phyloP scores from a whole-genome alignment of 2,797 vertebrate species.

The Echeneis naucrates region DNA sequence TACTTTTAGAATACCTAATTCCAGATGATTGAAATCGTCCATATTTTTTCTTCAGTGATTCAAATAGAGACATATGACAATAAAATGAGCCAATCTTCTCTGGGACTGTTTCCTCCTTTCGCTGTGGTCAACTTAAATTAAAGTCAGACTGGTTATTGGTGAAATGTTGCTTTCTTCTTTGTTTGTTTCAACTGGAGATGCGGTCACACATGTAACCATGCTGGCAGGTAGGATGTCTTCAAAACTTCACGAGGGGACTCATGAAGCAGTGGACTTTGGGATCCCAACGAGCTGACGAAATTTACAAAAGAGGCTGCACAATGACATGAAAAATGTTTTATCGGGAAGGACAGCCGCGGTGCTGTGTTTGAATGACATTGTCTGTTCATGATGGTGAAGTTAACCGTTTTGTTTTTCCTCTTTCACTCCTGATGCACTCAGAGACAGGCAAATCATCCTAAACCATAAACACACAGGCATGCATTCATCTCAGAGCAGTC shows the following conservation, averaged over 20 bases:
- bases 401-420: not conserved
- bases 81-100: not conserved
- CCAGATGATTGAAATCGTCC: not conserved
- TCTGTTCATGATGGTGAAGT: not conserved
- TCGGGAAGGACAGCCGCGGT: no score
- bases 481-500: conserved; percentile 1
- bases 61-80: not conserved
- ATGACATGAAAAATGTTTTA: not conserved
- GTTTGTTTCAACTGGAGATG: not conserved
- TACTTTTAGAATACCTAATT: not conserved
- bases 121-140: not conserved
- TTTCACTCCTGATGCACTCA: not conserved
- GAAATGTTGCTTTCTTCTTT: not conserved
- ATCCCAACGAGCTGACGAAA: not conserved
- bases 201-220: not conserved
- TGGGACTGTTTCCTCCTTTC: not conserved
- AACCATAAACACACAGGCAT: not conserved
- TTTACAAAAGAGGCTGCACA: not conserved
- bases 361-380: no score
- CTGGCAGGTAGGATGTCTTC: not conserved
- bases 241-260: not conserved
- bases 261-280: no score
- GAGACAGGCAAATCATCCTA: not conserved
- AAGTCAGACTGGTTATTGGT: not conserved
- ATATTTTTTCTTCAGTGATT: not conserved